Evolutionary conservation across 30 jellyfish, hydroid and myxozoan species (phyloP).

Genomic region (Phacellophora camtschatica): DNA sequence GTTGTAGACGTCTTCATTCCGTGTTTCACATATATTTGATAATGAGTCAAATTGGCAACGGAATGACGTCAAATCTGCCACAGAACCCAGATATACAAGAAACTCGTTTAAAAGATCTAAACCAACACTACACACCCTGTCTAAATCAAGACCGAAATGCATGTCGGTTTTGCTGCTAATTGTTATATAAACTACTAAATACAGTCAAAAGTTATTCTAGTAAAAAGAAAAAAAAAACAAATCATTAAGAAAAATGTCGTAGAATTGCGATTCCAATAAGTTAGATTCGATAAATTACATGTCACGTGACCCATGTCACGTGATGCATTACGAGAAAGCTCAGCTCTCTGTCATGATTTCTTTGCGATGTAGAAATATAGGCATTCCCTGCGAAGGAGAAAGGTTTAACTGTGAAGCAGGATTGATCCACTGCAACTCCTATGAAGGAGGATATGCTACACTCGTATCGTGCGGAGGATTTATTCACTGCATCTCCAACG

Average conservation of each 20-base stretch:
- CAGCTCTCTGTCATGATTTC: conserved; percentile 62
- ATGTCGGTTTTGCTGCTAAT: neutral
- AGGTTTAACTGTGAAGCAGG: too few species aligned
- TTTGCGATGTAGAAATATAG: conserved; percentile 20
- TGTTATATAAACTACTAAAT: neutral
- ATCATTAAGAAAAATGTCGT: neutral
- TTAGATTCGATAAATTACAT: conserved; percentile 35
- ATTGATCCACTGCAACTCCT: neutral
- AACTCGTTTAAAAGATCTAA: too few species aligned
- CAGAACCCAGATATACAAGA: too few species aligned
- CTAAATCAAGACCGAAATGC: neutral
- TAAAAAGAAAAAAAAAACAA: neutral
- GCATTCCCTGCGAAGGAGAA: conserved; percentile 53
- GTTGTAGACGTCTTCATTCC: too few species aligned
- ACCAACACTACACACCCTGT: neutral
- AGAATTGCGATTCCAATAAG: conserved; percentile 13
- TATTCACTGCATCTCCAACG: too few species aligned
- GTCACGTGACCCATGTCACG: conserved; percentile 36
- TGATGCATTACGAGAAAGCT: conserved; percentile 29
- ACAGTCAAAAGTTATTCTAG: neutral
- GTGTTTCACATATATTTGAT: too few species aligned
- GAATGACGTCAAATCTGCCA: too few species aligned
- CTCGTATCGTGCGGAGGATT: neutral
- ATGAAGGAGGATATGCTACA: neutral
- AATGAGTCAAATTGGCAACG: too few species aligned